phyloP scores from a whole-genome alignment of 2,113 vertebrate genomes.

The Mesitornis unicolor region DNA sequence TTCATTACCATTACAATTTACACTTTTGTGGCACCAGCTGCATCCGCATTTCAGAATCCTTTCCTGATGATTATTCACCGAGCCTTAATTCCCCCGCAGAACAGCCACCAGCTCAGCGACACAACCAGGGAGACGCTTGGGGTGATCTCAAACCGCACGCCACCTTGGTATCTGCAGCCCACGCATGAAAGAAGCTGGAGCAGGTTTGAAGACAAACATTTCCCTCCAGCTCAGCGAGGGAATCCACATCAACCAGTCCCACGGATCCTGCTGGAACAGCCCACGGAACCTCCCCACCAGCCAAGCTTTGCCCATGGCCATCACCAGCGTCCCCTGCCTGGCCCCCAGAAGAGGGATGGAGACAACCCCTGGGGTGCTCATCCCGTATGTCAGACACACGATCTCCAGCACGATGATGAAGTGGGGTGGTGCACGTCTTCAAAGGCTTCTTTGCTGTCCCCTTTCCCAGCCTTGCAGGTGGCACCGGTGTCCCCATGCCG shows the following conservation, averaged over 20 bases:
- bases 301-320: neutral
- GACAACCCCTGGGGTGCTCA: fast-evolving
- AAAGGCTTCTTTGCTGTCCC: neutral
- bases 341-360: neutral
- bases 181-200: neutral
- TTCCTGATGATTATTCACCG: neutral
- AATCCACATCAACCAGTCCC: neutral
- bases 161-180: neutral
- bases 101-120: neutral
- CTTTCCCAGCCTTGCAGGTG: neutral
- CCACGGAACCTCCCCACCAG: neutral
- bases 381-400: fast-evolving
- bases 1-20: neutral
- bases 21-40: neutral
- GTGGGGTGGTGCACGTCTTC: neutral
- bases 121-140: fast-evolving
- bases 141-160: neutral
- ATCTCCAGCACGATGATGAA: fast-evolving
- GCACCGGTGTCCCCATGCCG: fast-evolving
- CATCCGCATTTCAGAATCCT: neutral
- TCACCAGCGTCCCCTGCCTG: neutral
- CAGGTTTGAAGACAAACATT: neutral
- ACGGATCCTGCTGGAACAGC: neutral
- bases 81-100: neutral
- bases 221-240: fast-evolving